These are phyloP conservation scores for Drosophila quasianomalipes DNA, from an alignment of 2,888 invertebrate species.

Conservation along the genomic window DNA sequence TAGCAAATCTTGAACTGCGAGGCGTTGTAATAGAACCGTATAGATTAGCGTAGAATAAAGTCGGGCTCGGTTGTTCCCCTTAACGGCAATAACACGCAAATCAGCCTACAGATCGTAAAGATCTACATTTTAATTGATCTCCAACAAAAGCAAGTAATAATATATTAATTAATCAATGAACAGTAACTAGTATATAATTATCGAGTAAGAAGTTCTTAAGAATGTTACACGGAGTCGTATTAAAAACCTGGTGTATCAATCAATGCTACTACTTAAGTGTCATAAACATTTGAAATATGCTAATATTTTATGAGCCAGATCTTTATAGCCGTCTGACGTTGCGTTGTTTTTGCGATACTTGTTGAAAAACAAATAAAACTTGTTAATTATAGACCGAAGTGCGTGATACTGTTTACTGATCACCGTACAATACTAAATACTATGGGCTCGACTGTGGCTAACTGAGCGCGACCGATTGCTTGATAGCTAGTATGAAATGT, in stretches of 20 bases:
- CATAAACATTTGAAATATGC: background rate
- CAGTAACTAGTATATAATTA: background rate
- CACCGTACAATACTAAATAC: constrained; percentile 9
- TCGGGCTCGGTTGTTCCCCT: background rate
- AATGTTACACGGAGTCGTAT: background rate
- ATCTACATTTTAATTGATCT: constrained; percentile 6
- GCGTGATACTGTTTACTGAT: constrained; percentile 26
- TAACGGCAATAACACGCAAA: constrained; percentile 28
- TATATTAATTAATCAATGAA: constrained; percentile 2
- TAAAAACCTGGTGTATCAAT: constrained; percentile 3
- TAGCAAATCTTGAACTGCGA: constrained; percentile 37
- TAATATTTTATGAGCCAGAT: constrained; percentile 15
- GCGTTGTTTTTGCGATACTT: constrained; percentile 12
- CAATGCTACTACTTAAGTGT: background rate
- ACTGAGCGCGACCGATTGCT: constrained; percentile 46
- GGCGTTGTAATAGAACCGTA: constrained; percentile 3
- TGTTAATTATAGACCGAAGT: constrained; percentile 13
- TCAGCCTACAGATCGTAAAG: constrained; percentile 19
- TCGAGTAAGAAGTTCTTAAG: background rate
- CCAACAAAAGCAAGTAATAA: background rate
- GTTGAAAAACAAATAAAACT: constrained; percentile 19
- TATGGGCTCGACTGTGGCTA: constrained; percentile 18
- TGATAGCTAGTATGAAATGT: constrained; percentile 23
- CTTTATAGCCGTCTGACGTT: background rate
- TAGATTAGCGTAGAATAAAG: background rate